Evolutionary conservation across 2,888 invertebrate species (phyloP).

Genomic region (Rhodophaea formosa): DNA sequence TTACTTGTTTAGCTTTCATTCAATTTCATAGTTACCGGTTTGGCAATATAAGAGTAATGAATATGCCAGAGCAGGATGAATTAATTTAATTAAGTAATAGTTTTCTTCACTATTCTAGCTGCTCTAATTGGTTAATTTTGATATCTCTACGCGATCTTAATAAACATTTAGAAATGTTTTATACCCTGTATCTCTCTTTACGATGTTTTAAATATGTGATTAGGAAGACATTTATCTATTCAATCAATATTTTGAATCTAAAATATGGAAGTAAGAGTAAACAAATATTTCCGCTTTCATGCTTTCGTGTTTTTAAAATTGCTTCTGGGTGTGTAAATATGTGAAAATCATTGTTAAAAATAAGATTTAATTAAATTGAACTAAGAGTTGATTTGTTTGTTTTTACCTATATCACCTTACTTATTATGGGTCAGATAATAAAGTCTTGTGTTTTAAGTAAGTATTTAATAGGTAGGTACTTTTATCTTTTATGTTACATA

Average conservation of each 20-base stretch:
- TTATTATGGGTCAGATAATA: neutral
- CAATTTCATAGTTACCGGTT: neutral
- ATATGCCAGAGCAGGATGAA: neutral
- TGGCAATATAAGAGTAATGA: neutral
- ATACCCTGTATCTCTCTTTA: slow-evolving; percentile 22
- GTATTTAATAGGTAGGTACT: no score
- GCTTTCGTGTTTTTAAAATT: slow-evolving; percentile 47
- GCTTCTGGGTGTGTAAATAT: slow-evolving; percentile 59
- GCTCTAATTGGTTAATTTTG: neutral
- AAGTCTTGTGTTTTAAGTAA: neutral
- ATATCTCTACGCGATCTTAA: neutral
- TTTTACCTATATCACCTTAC: slow-evolving; percentile 17
- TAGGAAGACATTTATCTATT: slow-evolving; percentile 10
- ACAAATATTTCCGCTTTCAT: slow-evolving; percentile 35
- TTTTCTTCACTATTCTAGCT: neutral
- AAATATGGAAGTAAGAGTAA: neutral
- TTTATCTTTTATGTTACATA: no score
- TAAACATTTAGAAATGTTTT: neutral
- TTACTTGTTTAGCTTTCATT: neutral
- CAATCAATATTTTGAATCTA: slow-evolving; percentile 18
- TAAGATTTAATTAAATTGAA: slow-evolving; percentile 35
- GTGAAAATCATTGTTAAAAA: slow-evolving; percentile 45
- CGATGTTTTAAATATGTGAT: neutral
- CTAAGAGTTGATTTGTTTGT: slow-evolving; percentile 25
- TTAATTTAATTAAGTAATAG: neutral